phyloP scores from a whole-genome alignment of 2,113 vertebrate genomes.

The Mus spicilegus region DNA sequence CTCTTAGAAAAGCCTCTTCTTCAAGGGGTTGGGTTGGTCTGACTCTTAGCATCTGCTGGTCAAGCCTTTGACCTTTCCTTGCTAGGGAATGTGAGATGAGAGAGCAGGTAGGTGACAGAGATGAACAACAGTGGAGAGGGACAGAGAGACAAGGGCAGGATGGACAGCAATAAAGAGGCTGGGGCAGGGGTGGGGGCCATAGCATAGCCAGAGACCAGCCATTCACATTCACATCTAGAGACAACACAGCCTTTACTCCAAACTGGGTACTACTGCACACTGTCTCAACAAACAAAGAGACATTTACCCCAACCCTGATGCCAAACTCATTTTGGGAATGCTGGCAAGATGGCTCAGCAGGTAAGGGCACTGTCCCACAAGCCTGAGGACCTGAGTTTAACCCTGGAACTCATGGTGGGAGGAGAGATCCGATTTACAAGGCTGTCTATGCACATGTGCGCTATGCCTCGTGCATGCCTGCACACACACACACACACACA shows the following conservation, averaged over 20 bases:
- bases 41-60: background rate
- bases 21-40: background rate
- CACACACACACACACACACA: background rate
- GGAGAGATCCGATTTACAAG: background rate
- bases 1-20: background rate
- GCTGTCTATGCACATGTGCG: background rate
- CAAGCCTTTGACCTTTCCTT: background rate
- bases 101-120: background rate
- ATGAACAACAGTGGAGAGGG: background rate
- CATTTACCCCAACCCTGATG: background rate
- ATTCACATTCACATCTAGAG: accelerated
- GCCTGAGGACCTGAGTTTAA: background rate
- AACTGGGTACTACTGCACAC: accelerated
- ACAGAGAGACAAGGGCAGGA: background rate
- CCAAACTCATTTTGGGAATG: background rate
- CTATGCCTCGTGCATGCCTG: background rate
- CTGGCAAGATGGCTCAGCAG: background rate
- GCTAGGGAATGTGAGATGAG: background rate
- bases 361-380: background rate
- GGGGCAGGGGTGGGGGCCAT: accelerated
- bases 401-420: background rate
- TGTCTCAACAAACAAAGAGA: background rate
- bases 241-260: accelerated
- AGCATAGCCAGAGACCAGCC: background rate
- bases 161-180: background rate